phyloP scores from a whole-genome alignment of 2,797 vertebrate species.

The Alosa sapidissima region DNA sequence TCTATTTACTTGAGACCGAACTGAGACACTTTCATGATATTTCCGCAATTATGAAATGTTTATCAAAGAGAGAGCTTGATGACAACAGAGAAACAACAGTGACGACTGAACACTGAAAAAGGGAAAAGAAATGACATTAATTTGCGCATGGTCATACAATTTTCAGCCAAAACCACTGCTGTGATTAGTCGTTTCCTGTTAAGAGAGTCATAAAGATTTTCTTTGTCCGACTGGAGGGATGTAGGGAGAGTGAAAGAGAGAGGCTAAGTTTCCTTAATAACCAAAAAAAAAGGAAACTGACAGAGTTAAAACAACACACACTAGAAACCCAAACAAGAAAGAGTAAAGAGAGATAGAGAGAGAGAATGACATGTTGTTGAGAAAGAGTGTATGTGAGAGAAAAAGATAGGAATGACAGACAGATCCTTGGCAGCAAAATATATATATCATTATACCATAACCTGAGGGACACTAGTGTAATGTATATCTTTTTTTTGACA shows the following conservation, averaged over 20 bases:
- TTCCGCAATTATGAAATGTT: slow-evolving; percentile 2
- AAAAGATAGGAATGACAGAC: too few relatives aligned
- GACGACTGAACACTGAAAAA: too few relatives aligned
- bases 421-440: too few relatives aligned
- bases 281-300: too few relatives aligned
- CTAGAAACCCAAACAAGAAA: too few relatives aligned
- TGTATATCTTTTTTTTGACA: too few relatives aligned
- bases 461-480: too few relatives aligned
- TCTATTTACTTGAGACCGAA: not conserved
- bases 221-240: not conserved
- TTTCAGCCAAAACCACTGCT: not conserved
- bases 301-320: too few relatives aligned
- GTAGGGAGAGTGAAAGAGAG: not conserved
- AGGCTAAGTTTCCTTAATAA: not conserved
- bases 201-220: not conserved
- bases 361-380: not conserved
- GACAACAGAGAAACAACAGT: not conserved
- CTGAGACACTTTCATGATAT: not conserved
- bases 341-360: too few relatives aligned
- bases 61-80: not conserved
- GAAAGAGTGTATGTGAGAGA: not conserved
- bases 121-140: not conserved
- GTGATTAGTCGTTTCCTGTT: not conserved
- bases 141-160: not conserved
- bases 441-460: too few relatives aligned